A percentile compares a stretch with the other conserved stretches of the same genome.
phyloP scores from a whole-genome alignment of 2,888 invertebrate species.

The Limnephilus lunatus region DNA sequence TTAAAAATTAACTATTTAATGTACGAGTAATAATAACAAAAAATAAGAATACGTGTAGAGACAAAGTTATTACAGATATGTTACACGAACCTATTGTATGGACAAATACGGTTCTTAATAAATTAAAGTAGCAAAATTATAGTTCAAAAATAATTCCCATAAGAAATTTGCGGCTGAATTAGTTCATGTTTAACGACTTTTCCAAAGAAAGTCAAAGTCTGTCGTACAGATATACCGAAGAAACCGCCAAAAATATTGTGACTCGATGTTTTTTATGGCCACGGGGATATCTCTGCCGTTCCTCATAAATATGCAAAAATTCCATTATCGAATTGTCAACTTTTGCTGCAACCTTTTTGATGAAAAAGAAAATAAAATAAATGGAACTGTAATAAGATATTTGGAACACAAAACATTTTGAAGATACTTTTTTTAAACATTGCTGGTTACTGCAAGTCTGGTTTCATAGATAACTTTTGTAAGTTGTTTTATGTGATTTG shows the following conservation, averaged over 20 bases:
- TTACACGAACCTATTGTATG: no score
- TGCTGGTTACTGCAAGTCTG: no score
- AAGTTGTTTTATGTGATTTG: no score
- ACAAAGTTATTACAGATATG: no score
- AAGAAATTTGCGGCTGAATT: neutral
- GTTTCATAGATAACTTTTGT: no score
- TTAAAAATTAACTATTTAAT: no score
- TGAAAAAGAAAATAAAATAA: neutral
- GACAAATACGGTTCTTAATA: neutral
- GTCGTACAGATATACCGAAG: neutral
- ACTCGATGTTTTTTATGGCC: neutral
- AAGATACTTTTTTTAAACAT: no score
- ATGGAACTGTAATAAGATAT: neutral
- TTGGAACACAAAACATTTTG: neutral
- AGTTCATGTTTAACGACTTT: neutral
- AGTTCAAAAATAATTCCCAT: neutral
- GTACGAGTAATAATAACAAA: no score
- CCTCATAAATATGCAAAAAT: neutral
- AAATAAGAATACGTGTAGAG: no score
- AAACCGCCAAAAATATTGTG: neutral
- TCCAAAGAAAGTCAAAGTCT: neutral
- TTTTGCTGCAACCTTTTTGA: neutral
- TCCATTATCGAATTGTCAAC: conserved; percentile 31
- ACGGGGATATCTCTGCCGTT: conserved; percentile 14
- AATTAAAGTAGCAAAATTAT: neutral